These are phyloP conservation scores for Sphecodes monilicornis DNA, from an alignment of 2,888 invertebrate species.

Conservation along the genomic window DNA sequence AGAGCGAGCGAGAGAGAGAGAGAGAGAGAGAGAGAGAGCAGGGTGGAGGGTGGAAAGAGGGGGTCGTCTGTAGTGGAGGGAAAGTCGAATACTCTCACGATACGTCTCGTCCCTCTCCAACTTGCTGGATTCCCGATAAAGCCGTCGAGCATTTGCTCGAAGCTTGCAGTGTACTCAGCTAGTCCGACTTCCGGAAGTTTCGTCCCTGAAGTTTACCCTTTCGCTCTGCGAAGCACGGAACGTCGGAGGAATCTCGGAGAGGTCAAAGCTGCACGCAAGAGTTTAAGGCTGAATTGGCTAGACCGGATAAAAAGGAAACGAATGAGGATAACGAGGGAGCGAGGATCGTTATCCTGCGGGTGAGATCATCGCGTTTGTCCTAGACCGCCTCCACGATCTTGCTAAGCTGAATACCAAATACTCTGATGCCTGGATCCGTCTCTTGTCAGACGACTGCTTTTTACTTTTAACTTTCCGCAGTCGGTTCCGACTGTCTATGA, in stretches of 20 bases:
- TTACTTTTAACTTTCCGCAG: background rate
- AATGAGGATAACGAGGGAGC: slow-evolving; percentile 27
- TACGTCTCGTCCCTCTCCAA: slow-evolving; percentile 58
- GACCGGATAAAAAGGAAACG: slow-evolving; percentile 40
- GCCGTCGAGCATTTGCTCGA: slow-evolving; percentile 69
- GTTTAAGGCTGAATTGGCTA: slow-evolving; percentile 51
- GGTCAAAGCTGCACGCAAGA: slow-evolving; percentile 63
- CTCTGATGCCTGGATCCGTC: background rate
- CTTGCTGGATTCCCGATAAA: slow-evolving; percentile 69
- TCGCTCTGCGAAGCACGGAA: slow-evolving; percentile 61
- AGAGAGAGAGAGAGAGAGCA: background rate
- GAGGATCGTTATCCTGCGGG: slow-evolving; percentile 34
- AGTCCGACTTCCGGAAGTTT: slow-evolving; percentile 71
- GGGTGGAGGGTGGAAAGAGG: background rate
- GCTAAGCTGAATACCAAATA: slow-evolving; percentile 10
- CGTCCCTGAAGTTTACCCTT: slow-evolving; percentile 73
- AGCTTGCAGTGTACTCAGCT: slow-evolving; percentile 67
- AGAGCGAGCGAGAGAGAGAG: background rate
- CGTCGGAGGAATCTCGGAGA: slow-evolving; percentile 65
- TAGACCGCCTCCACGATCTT: background rate
- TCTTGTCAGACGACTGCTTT: background rate
- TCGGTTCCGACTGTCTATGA: background rate
- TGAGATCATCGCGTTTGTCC: slow-evolving; percentile 12
- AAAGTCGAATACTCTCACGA: slow-evolving; percentile 65
- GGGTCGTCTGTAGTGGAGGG: slow-evolving; percentile 8